Conservation (phyloP, 1,140 invertebrate species). For the Penaeus japonicus region DNA sequence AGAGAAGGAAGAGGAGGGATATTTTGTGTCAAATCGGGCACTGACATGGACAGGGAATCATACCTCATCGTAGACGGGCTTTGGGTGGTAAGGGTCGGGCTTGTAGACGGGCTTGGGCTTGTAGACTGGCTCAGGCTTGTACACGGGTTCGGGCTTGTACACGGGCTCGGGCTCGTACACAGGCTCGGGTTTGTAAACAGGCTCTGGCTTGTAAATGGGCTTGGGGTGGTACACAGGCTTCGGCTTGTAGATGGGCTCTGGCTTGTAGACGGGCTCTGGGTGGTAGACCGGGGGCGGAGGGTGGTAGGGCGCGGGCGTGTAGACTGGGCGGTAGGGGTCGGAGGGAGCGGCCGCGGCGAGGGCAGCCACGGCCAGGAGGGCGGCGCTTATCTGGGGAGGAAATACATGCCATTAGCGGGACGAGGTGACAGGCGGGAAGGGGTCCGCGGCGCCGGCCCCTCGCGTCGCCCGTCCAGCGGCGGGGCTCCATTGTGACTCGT, state of each 20-base stretch:
- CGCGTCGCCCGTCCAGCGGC: too few relatives aligned
- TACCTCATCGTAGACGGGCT: not conserved
- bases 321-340: constrained; percentile 38
- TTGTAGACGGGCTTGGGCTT: not conserved
- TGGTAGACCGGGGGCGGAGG: constrained; percentile 12
- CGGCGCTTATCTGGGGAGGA: not conserved
- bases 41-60: not conserved
- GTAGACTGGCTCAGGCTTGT: not conserved
- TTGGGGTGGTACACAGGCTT: constrained; percentile 2
- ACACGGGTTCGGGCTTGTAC: constrained; percentile 15
- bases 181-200: constrained; percentile 22
- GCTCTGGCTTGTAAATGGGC: constrained; percentile 4
- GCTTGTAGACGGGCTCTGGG: constrained; percentile 23
- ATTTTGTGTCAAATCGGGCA: not conserved
- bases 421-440: too few relatives aligned
- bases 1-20: not conserved
- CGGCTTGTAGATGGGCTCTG: constrained; percentile 24
- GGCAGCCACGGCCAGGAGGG: not conserved
- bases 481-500: too few relatives aligned
- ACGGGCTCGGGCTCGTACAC: constrained; percentile 29
- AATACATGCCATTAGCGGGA: too few relatives aligned
- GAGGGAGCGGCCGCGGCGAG: not conserved
- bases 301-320: constrained; percentile 37
- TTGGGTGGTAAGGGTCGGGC: not conserved
- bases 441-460: too few relatives aligned